Percentiles rank a stretch among this genome's conserved stretches.
Conservation (phyloP, 1,140 invertebrate genomes). For the Samia ricini region DNA sequence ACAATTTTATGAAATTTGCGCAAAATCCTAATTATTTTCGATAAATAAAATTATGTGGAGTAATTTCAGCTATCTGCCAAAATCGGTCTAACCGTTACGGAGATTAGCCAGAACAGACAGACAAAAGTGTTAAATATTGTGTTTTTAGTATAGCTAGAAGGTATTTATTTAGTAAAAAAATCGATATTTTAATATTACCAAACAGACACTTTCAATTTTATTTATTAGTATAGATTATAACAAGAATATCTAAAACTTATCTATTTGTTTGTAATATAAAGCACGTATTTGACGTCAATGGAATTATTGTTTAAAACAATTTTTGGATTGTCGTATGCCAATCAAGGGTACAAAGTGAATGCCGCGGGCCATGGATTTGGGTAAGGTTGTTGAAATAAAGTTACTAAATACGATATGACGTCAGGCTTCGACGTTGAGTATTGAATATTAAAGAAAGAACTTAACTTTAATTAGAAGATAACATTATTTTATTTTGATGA, state of each 20-base stretch:
- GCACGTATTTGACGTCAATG: constrained; percentile 17
- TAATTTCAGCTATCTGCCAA: no score
- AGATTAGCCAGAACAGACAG: no score
- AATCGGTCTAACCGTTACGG: no score
- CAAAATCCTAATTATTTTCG: no score
- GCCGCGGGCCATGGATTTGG: constrained; percentile 12
- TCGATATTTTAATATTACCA: no score
- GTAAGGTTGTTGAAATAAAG: background rate
- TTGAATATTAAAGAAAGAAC: background rate
- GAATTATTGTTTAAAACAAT: constrained; percentile 25
- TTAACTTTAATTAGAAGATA: background rate
- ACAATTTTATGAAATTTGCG: no score
- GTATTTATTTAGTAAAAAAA: no score
- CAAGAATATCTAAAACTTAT: background rate
- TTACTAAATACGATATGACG: constrained; percentile 1
- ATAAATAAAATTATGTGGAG: no score
- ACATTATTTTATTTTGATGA: background rate
- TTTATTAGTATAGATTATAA: no score
- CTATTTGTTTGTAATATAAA: background rate
- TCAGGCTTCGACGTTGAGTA: background rate
- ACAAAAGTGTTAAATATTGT: no score
- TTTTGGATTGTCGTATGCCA: constrained; percentile 34
- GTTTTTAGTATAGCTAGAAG: no score
- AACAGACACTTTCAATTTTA: no score
- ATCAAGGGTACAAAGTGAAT: constrained; percentile 30